Percentiles rank a stretch among this genome's conserved stretches.
Evolutionary conservation across 2,888 invertebrate species (phyloP).

Genomic region (Tillus elongatus): DNA sequence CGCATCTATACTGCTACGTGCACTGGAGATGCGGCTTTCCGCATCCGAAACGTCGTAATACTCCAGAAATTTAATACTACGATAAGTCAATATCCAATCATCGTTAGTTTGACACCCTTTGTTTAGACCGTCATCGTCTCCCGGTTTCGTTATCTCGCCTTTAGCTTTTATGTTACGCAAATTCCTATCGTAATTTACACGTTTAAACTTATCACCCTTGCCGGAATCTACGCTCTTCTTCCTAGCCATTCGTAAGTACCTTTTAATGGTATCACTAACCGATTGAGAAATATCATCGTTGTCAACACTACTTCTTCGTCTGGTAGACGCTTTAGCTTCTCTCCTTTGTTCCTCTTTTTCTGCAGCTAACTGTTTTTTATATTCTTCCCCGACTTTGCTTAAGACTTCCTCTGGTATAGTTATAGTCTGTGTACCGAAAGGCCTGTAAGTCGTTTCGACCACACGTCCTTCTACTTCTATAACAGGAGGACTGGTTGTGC

Average conservation of each 20-base stretch:
- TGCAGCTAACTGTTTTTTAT: slow-evolving; percentile 37
- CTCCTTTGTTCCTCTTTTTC: slow-evolving; percentile 45
- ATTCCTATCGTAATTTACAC: slow-evolving; percentile 81
- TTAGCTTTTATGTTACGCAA: slow-evolving; percentile 74
- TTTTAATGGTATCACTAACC: slow-evolving; percentile 77
- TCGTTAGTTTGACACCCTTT: slow-evolving; percentile 73
- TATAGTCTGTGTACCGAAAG: slow-evolving; percentile 52
- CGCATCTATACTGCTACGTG: slow-evolving; percentile 47
- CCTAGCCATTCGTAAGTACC: slow-evolving; percentile 77
- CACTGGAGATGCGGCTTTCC: slow-evolving; percentile 45
- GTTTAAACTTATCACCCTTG: slow-evolving; percentile 72
- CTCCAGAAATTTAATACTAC: slow-evolving; percentile 43
- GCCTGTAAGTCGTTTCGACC: slow-evolving; percentile 42
- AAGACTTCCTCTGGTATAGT: slow-evolving; percentile 51
- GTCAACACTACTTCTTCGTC: slow-evolving; percentile 69
- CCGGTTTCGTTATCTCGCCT: slow-evolving; percentile 62
- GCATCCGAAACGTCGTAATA: slow-evolving; percentile 35
- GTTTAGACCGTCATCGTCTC: slow-evolving; percentile 67
- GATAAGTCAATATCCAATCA: slow-evolving; percentile 58
- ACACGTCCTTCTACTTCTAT: slow-evolving; percentile 58
- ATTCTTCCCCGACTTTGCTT: slow-evolving; percentile 42
- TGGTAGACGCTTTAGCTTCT: slow-evolving; percentile 34
- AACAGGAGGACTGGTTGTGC: slow-evolving; percentile 47
- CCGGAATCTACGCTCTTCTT: slow-evolving; percentile 79
- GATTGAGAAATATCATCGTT: slow-evolving; percentile 80